Base-by-base conservation (phyloP, 2,888 invertebrate species). In the Dastarcus helophoroides region DNA sequence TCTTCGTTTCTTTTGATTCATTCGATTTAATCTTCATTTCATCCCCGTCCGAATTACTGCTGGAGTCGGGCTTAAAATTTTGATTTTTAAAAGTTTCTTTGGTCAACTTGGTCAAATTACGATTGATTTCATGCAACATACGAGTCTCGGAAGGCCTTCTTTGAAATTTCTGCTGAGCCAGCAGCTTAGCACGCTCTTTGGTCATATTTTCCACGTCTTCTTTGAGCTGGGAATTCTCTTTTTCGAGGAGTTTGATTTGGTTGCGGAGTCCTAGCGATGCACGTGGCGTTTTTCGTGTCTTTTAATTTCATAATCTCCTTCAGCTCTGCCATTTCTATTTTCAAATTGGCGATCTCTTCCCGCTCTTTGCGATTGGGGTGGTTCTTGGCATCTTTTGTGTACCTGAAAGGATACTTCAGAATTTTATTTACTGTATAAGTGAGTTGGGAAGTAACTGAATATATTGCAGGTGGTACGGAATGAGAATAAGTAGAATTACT, bases 61-160 rank as follows among this genome's bases (percentile, higher is more conserved):
- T 26, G 7, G 22, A 26, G 7, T 33, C 29, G 2, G 9, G 14
- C 21, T 25, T 33, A 22, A 33, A 33, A 10, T 30, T 8, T 14
- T 48, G 37, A n/a, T 44, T 46, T 26, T 41, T 48, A 19, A 48
- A 39, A 10, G 48, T 44, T 37, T 51, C 46, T 31, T 53, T 43
- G 4, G 57, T 54, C 22, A 71, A 43, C 39, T 67, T 64, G 0
- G 63, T 63, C 23, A 76, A 55, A 40, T 71, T 70, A 36, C 74
- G 75, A 51, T 79, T 84, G 16, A 85, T 82, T 57, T 79, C 76
- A 46, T 80, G 76, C 37, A 84, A 64, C 56, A 81, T 75, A 63
- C 76, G 80, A 16, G 77, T 72, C 39, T 80, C 82, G n/a, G 71
- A 65, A 22, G 50, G 47, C 31, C 74, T 59, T 35, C 71, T 57